Conservation (phyloP, 2,113 vertebrate genomes). For the Muscicapa adusta region DNA sequence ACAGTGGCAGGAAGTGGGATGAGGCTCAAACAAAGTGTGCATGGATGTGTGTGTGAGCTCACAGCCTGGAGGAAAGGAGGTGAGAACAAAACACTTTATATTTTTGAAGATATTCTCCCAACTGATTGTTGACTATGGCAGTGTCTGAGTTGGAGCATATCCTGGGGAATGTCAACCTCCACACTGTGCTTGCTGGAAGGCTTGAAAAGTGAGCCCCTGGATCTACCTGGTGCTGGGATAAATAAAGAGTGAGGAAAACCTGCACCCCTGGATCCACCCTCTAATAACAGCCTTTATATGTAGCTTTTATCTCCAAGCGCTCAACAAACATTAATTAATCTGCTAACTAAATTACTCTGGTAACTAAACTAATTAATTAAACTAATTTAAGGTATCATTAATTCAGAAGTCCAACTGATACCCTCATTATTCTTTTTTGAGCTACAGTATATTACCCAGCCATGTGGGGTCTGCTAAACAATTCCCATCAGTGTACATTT, state of each 20-base stretch:
- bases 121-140: neutral
- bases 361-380: slow-evolving; percentile 75
- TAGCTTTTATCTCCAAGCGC: slow-evolving; percentile 41
- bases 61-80: neutral
- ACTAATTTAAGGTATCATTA: slow-evolving; percentile 73
- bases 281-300: neutral
- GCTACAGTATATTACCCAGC: slow-evolving; percentile 16
- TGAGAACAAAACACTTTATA: neutral
- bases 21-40: neutral
- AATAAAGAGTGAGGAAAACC: neutral
- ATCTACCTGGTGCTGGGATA: neutral
- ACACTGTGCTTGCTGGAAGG: neutral
- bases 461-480: slow-evolving; percentile 46
- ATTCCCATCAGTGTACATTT: slow-evolving; percentile 52
- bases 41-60: fast-evolving
- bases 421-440: slow-evolving; percentile 58
- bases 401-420: slow-evolving; percentile 65
- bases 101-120: neutral
- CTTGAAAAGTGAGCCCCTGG: neutral
- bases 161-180: neutral
- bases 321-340: slow-evolving; percentile 68
- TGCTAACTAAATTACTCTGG: slow-evolving; percentile 65
- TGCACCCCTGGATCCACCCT: neutral
- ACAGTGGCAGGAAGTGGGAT: neutral
- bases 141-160: neutral